Evolutionary conservation across 2,113 vertebrate species (phyloP).

Genomic region (Acanthisitta chloris): DNA sequence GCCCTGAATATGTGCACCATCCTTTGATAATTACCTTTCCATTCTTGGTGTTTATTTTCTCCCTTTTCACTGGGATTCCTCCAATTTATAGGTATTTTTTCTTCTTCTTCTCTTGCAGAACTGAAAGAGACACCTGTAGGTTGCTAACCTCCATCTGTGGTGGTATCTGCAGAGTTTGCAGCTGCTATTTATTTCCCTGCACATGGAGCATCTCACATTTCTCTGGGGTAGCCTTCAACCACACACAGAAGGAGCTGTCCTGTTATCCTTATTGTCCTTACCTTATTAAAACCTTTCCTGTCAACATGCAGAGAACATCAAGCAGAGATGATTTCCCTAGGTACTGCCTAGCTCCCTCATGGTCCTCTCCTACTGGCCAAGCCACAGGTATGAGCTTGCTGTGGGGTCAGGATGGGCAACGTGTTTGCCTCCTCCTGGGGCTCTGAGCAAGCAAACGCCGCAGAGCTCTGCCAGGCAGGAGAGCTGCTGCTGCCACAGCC

Average conservation of each 20-base stretch:
- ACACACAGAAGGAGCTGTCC: neutral
- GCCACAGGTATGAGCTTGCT: neutral
- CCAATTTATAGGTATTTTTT: neutral
- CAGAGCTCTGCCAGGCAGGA: neutral
- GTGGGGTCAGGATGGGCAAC: neutral
- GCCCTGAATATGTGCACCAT: neutral
- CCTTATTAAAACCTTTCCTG: neutral
- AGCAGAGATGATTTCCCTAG: neutral
- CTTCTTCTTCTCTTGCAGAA: neutral
- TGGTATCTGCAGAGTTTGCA: neutral
- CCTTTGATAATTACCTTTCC: neutral
- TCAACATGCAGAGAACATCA: neutral
- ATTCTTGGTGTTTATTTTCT: neutral
- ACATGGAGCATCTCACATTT: accelerated
- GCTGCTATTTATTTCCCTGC: neutral
- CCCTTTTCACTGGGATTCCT: neutral
- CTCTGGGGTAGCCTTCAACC: accelerated
- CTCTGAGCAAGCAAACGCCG: neutral
- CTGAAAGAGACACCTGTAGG: neutral
- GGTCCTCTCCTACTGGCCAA: neutral
- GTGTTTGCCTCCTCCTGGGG: neutral
- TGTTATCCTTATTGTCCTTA: neutral
- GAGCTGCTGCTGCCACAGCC: neutral
- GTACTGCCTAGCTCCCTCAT: accelerated
- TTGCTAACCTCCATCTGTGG: neutral